Base-by-base conservation (phyloP, 2,888 invertebrate genomes). In the Epistrophe grossulariae region DNA sequence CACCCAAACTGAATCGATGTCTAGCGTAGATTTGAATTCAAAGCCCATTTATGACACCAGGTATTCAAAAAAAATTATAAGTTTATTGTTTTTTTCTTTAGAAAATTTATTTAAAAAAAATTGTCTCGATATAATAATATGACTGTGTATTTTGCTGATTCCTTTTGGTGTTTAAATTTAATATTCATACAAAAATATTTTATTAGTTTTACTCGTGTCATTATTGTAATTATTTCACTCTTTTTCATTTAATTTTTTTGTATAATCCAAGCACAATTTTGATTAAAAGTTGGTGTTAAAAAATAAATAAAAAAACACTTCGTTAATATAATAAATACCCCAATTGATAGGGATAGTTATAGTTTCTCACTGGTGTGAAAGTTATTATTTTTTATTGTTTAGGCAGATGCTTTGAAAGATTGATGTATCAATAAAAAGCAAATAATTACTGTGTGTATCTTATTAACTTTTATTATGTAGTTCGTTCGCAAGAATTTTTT, bases 31-130 rank as follows among this genome's bases (percentile, higher is more conserved):
- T 89, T 89, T 89, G 88, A 89, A 89, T 85, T 83, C 90, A 88
- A 90, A 89, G 89, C 89, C 89, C 88, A 88, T 90, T 89, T 89
- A 89, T 89, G 90, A 90, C 89, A 90, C 90, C 89, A 90, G 90
- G 90, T 90, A 90, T 88, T 89, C 88, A 81, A 82, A 62, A 60
- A 31, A 57, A 60, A 62, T 79, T 35, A 79, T 66, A 81, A 71
- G 66, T 82, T 64, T 60, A 76, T 59, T 79, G 57, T 48, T 50
- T 55, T 70, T 55, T 64, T 45, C 24, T 28, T 78, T 60, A 59
- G 57, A 72, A 79, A 48, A 59, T 48, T 57, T 52, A 52, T 72
- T 59, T 4, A 76, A 59, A 73, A 59, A 73, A 64, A 48, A 64
- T 38, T 68, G 7, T 81, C 77, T 85, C 60, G 43, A 68, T 68